Base-by-base conservation (phyloP, 2,888 invertebrate species). In the Scaptomyza cyrtandrae region DNA sequence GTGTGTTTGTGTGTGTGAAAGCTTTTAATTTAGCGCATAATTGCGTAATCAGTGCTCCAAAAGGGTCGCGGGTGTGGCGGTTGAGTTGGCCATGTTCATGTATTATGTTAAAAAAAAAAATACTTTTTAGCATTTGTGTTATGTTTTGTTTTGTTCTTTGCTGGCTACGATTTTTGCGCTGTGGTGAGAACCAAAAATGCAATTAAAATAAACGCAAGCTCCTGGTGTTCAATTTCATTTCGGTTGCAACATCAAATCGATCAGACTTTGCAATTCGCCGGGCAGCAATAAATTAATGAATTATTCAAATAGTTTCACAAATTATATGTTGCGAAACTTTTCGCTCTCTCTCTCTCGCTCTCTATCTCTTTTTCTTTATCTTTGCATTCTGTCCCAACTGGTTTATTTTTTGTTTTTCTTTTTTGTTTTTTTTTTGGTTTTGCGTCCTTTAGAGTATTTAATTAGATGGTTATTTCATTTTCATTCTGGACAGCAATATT, bases 11-110 rank as follows among this genome's bases (percentile, higher is more conserved):
- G 16, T 10, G 9, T 41, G 16, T 10, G 41, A 54, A 56, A 59
- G 71, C 59, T 78, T 86, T 84, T 78, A 79, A 80, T 82, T 82
- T 78, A 79, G 78, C 78, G 72, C 80, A 82, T 82, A 82, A 84
- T 84, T 84, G 72, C 80, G 66, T 79, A 86, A 86, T 80, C 81
- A 79, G 62, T 76, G 80, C 70, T 84, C 54, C 39, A 31, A n/a
- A 16, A 16, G 41, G 31, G 45, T 13, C 45, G 31, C 19, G 46
- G n/a, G 29, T 37, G 2, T 10, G 10, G 10, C 3, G 2, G 33
- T 10, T 29, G 27, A 9, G 29, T 6, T 1, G 29, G 29, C 24
- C 24, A 24, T 24, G 24, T 24, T 0, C 24, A 24, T 24, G 24
- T 1, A 2, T 24, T 29, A 29, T 29, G 29, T 5, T 29, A 4